phyloP scores from a whole-genome alignment of 2,888 invertebrate species.

The Neria commutata region DNA sequence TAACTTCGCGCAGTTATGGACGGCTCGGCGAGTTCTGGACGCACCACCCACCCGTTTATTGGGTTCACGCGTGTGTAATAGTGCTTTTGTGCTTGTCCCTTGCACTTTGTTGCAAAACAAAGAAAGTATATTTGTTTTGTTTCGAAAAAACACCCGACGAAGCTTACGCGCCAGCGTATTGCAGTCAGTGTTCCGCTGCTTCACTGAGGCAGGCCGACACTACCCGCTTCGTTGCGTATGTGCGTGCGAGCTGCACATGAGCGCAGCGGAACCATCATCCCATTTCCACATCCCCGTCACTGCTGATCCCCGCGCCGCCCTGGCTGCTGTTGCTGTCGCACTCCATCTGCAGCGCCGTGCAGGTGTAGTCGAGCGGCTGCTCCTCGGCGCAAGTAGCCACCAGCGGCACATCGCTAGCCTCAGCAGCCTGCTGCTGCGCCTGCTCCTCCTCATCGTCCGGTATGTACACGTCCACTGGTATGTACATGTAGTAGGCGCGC shows the following conservation, averaged over 20 bases:
- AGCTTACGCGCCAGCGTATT: slow-evolving; percentile 38
- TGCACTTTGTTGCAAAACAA: too few relatives aligned
- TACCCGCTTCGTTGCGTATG: neutral
- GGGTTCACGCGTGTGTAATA: too few relatives aligned
- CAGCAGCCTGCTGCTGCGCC: too few relatives aligned
- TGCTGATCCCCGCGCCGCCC: slow-evolving; percentile 2
- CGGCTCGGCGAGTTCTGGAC: too few relatives aligned
- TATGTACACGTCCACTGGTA: slow-evolving; percentile 50
- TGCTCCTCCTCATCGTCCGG: slow-evolving; percentile 47
- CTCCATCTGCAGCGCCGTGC: slow-evolving; percentile 37
- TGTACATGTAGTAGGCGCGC: slow-evolving; percentile 50
- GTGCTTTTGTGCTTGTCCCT: too few relatives aligned
- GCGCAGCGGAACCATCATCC: slow-evolving; percentile 34
- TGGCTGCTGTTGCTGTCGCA: slow-evolving; percentile 21
- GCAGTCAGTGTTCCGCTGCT: too few relatives aligned
- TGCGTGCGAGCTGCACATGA: neutral
- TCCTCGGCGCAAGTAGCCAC: neutral
- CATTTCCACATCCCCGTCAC: slow-evolving; percentile 37
- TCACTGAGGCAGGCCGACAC: slow-evolving; percentile 19
- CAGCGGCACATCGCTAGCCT: too few relatives aligned
- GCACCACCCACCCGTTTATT: too few relatives aligned
- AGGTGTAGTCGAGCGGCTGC: slow-evolving; percentile 43
- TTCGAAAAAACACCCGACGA: neutral
- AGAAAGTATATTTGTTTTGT: neutral
- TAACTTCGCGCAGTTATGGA: too few relatives aligned